phyloP scores from a whole-genome alignment of 2,888 invertebrate genomes.

The Andricus quercusramuli region DNA sequence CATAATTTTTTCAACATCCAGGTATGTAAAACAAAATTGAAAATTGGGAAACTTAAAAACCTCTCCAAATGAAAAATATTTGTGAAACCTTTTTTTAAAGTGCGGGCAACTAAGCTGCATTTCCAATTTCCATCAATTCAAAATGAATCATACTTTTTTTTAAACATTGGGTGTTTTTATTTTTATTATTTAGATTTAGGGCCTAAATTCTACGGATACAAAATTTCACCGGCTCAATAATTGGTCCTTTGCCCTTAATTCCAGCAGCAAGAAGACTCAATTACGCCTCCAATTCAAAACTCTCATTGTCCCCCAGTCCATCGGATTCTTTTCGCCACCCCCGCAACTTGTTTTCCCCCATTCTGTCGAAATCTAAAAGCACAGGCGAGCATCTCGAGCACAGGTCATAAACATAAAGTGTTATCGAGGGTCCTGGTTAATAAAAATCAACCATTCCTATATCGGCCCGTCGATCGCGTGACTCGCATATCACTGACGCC shows the following conservation, averaged over 20 bases:
- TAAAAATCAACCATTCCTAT: constrained; percentile 27
- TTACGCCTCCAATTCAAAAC: background rate
- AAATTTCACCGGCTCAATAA: background rate
- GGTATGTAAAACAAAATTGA: no score
- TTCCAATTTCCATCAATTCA: no score
- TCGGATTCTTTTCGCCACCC: background rate
- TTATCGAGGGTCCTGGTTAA: constrained; percentile 35
- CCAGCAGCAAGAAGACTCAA: background rate
- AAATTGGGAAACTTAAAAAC: no score
- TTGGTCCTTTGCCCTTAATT: background rate
- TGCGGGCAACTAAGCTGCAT: no score
- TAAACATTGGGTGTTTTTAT: no score
- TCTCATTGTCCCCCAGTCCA: background rate
- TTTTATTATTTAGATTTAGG: no score
- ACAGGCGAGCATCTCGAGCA: no score
- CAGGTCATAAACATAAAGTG: constrained; percentile 34
- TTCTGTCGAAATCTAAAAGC: constrained; percentile 28
- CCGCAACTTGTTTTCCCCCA: constrained; percentile 17
- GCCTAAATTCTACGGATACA: background rate
- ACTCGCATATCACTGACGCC: background rate
- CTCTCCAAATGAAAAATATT: no score
- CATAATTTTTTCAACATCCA: no score
- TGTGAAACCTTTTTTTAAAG: no score
- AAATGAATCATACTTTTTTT: no score
- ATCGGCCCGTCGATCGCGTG: constrained; percentile 38